Conservation (phyloP, 2,113 vertebrate genomes). For the Osmerus eperlanus region DNA sequence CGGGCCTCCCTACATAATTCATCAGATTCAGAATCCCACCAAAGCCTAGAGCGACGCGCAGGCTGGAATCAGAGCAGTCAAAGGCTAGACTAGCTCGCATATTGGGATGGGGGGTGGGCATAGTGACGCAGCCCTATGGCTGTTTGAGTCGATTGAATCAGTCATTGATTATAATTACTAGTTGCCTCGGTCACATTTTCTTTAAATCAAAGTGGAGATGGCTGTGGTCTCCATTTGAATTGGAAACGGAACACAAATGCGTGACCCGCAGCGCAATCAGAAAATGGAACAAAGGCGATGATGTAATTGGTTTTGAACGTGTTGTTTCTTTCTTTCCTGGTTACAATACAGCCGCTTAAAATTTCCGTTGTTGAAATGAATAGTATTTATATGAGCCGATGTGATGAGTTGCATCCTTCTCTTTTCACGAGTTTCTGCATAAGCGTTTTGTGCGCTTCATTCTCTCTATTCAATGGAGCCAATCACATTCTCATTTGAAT, state of each 20-base stretch:
- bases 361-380: neutral
- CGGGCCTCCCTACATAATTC: conserved; percentile 31
- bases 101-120: neutral
- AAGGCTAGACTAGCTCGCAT: neutral
- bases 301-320: neutral
- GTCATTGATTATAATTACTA: too few relatives aligned
- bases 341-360: neutral
- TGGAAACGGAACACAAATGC: conserved; percentile 7
- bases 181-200: too few relatives aligned
- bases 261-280: neutral
- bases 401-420: neutral
- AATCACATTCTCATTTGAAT: neutral
- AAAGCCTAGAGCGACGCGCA: conserved; percentile 13
- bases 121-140: too few relatives aligned
- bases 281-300: neutral
- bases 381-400: neutral
- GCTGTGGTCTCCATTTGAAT: conserved; percentile 2
- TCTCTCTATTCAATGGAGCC: neutral
- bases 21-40: conserved; percentile 17
- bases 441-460: neutral
- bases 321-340: neutral
- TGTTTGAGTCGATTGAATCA: too few relatives aligned
- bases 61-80: conserved; percentile 12
- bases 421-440: neutral
- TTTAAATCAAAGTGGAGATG: too few relatives aligned